Evolutionary conservation across 2,888 invertebrate species (phyloP).

Genomic region (Lasioglossum oenotherae): DNA sequence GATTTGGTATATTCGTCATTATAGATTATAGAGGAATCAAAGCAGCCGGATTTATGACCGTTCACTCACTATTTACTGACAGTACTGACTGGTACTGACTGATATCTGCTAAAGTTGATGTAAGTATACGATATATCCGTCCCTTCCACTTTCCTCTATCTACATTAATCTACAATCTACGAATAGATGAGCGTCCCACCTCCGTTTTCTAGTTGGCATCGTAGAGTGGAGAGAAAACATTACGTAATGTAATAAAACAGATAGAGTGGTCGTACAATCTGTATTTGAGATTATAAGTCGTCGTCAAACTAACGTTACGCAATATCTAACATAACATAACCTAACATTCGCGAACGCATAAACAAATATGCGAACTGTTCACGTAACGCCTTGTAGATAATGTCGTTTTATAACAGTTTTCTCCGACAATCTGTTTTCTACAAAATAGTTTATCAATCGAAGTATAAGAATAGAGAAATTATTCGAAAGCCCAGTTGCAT

Average conservation of each 20-base stretch:
- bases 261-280: not conserved
- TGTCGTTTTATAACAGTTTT: no score
- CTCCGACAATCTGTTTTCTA: not conserved
- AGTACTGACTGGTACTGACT: not conserved
- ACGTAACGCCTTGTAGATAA: not conserved
- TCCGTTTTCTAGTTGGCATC: constrained; percentile 2
- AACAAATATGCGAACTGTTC: not conserved
- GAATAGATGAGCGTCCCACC: not conserved
- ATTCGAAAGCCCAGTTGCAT: not conserved
- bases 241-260: constrained; percentile 30
- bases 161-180: not conserved
- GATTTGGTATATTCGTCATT: constrained; percentile 71
- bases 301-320: not conserved
- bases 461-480: not conserved
- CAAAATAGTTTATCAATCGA: constrained; percentile 3
- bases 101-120: not conserved
- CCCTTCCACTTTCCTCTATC: not conserved
- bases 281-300: constrained; percentile 8
- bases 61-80: not conserved
- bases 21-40: not conserved
- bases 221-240: constrained; percentile 10
- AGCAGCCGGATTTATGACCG: not conserved
- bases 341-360: not conserved
- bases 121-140: not conserved
- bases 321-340: not conserved